Base-by-base conservation (phyloP, 1,140 invertebrate species). In the Zaprionus capensis region DNA sequence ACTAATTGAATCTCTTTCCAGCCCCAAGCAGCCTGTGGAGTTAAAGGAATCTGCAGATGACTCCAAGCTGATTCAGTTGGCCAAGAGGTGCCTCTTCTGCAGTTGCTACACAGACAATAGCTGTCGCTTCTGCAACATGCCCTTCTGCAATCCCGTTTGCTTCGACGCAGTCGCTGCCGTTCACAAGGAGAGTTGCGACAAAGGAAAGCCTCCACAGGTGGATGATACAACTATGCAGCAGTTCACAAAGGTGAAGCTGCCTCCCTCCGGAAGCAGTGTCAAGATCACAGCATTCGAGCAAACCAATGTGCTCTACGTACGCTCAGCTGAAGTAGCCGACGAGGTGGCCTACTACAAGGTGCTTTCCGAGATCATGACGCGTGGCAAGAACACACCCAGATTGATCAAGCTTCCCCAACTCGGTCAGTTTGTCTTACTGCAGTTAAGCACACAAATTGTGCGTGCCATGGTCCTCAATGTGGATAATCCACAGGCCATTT, bases 271-370 rank as follows among this genome's bases (percentile, higher is more conserved):
- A 0, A 51, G 53, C 17, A 70, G 28, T 15, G 91, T 92, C 1
- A 72, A 70, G 11, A 86, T 92, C 17, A 91, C 91, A 0, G 72
- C 86, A 1, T 83, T 92, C 11, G 71, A 74, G 20, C 91, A 91
- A 56, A 80, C 75, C 1, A 91, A 92, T 57, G 67, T 92, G 12
- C 63, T 86, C 6, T 92, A 91, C 61, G 67, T 92, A 20, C 81
- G 86, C 9, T 81, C 91, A 15, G 64, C 71, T 2, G 72, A 77
- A 1, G 26, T 58, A 6, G 38, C 41, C 2, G 49, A 58, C 14
- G 55, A 84, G 5, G 67, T 92, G 5, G 83, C 80, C 15, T 86
- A 92, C 77, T 64, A 57, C n/a, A 22, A 65, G 7, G 67, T 90
- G 5, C 51, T 88, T 0, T 31, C 57, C 0, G 71, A 82, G 28